Percentiles rank a stretch among this genome's conserved stretches.
Evolutionary conservation across 2,113 vertebrate genomes (phyloP).

Genomic region (Ondatra zibethicus): DNA sequence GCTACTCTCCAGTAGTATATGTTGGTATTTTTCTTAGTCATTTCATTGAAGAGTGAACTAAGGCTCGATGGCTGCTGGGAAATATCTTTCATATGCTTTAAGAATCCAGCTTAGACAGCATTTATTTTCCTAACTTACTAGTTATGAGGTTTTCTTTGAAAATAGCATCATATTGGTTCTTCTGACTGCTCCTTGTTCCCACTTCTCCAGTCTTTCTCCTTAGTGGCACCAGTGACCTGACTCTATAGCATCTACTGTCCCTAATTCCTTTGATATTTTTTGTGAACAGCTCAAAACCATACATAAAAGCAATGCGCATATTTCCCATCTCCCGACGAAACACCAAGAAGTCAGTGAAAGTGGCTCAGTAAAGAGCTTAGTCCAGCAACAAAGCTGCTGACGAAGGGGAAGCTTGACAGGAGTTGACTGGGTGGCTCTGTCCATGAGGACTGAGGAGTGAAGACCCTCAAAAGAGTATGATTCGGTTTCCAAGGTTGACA

Average conservation of each 20-base stretch:
- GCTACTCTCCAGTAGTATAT: neutral
- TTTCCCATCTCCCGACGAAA: neutral
- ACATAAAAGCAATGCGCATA: neutral
- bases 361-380: neutral
- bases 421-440: neutral
- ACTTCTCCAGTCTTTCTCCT: neutral
- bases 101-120: neutral
- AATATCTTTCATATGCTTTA: neutral
- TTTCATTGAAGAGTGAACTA: neutral
- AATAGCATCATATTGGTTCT: neutral
- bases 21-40: neutral
- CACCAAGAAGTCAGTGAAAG: neutral
- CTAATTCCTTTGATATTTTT: neutral
- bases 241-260: neutral
- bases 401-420: neutral
- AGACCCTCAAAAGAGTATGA: neutral
- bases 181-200: neutral
- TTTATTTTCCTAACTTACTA: neutral
- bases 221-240: neutral
- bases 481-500: constrained; percentile 2
- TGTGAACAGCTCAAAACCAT: neutral
- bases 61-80: neutral
- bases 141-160: neutral
- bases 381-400: neutral
- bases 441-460: neutral